Conservation (phyloP, 1,140 invertebrate species). For the Zaprionus camerounensis region DNA sequence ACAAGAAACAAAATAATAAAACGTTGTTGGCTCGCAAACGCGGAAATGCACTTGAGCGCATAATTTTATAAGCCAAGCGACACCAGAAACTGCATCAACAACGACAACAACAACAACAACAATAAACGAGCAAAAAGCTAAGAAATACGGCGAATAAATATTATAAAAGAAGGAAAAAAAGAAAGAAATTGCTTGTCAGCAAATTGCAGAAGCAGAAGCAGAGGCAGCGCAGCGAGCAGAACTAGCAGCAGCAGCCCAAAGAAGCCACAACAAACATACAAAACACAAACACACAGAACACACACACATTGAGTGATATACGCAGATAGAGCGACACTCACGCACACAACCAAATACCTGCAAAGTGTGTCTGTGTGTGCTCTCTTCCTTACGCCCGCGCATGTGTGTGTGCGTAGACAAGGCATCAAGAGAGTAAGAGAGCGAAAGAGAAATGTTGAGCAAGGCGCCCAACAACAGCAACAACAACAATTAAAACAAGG, state of each 20-base stretch:
- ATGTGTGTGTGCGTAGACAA: constrained; percentile 9
- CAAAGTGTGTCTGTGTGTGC: constrained; percentile 4
- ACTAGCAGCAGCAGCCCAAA: constrained; percentile 37
- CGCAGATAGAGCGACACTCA: constrained; percentile 12
- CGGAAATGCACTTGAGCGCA: constrained; percentile 81
- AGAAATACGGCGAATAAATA: constrained; percentile 29
- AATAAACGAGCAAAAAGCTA: constrained; percentile 32
- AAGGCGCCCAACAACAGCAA: constrained; percentile 47
- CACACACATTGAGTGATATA: neutral
- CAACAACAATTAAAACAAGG: constrained; percentile 41
- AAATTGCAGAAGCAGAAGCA: constrained; percentile 45
- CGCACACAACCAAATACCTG: constrained; percentile 25
- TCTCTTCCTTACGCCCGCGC: constrained; percentile 17
- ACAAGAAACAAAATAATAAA: constrained; percentile 42
- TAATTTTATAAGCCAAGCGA: constrained; percentile 78
- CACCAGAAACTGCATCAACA: constrained; percentile 40
- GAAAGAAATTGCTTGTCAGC: constrained; percentile 59
- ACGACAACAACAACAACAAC: constrained; percentile 19
- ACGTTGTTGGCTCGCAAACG: constrained; percentile 61
- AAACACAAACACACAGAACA: constrained; percentile 18
- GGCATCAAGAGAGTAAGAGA: neutral
- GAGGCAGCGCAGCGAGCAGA: too few species aligned
- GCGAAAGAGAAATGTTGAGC: constrained; percentile 34
- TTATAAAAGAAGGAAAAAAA: constrained; percentile 35
- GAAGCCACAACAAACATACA: constrained; percentile 60